Evolutionary conservation across 2,113 vertebrate species (phyloP).

Genomic region (Caranx ignobilis): DNA sequence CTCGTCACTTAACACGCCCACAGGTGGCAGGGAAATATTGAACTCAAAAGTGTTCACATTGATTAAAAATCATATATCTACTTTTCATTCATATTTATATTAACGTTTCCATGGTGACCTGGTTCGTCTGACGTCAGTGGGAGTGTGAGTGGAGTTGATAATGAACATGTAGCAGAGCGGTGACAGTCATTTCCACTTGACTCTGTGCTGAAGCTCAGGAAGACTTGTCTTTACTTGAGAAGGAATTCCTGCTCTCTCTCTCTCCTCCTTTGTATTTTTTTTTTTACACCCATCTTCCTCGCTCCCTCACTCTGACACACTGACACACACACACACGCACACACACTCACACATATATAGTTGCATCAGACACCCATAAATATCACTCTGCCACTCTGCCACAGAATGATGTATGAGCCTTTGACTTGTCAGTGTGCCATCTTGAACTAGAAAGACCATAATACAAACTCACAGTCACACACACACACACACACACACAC

Average conservation of each 20-base stretch:
- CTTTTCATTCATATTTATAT: too few species aligned
- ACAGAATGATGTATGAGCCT: conserved; percentile 62
- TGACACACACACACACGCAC: conserved; percentile 20
- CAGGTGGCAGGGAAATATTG: too few species aligned
- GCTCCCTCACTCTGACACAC: conserved; percentile 2
- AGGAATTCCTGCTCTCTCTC: conserved; percentile 25
- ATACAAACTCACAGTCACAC: conserved; percentile 30
- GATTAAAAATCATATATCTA: too few species aligned
- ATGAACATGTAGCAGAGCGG: not conserved
- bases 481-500: conserved; percentile 45
- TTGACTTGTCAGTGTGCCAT: conserved; percentile 63
- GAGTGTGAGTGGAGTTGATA: not conserved
- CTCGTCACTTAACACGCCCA: too few species aligned
- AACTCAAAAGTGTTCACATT: too few species aligned
- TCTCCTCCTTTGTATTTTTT: conserved; percentile 12
- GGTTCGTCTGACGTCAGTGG: too few species aligned
- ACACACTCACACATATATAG: conserved; percentile 19
- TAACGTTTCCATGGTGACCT: too few species aligned
- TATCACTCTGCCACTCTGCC: conserved; percentile 40
- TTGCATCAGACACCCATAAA: conserved; percentile 61
- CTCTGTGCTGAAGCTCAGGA: conserved; percentile 4
- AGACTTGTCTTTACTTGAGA: conserved; percentile 27
- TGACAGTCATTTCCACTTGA: conserved; percentile 36
- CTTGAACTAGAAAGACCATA: conserved; percentile 56
- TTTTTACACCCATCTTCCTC: not conserved